Base-by-base conservation (phyloP, 2,888 invertebrate species). In the Pediacus dermestoides region DNA sequence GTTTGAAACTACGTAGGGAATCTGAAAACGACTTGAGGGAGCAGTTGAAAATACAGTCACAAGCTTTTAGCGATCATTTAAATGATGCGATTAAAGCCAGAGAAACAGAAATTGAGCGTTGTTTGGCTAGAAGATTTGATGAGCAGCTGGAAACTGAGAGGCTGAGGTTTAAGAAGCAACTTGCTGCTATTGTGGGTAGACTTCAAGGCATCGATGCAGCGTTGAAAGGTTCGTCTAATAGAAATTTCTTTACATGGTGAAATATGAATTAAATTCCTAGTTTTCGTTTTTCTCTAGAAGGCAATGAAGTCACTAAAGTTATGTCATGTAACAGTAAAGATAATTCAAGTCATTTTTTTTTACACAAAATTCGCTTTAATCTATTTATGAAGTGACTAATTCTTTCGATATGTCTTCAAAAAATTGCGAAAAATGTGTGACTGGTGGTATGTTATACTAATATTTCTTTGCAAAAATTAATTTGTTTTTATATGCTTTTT, bases 41-140 rank as follows among this genome's bases (percentile, higher is more conserved):
- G 8, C 85, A 91, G 57, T 66, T 97, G 41, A 86, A 87, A 61
- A 77, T 87, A 34, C 93, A 94, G 59, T 80, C 85, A 1, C 88
- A 91, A 57, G 82, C 91, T 0, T 92, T 94, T 66, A 75, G 82
- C 31, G 92, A 93, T 63, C 83, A 89, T 49, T 64, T 89, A 42
- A 75, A 77, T 26, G 88, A 88, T 55, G 82, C 81, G 1, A 70
- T 95, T 8, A 68, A 71, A 2, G 53, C 68, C 4, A 70, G 70
- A 18, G 75, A 75, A 47, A 54, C 58, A 27, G 76, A 77, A 61
- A 57, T 76, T 30, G 74, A 75, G 37, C 68, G 75, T 13, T 58
- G 62, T 32, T 72, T 77, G 46, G 69, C 73, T 25, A 72, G 77
- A 3, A 73, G 77, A 42, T 66, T 85, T 16, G 81, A 82, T 51